phyloP scores from a whole-genome alignment of 92 coral and sea anemone species.

The Epizoanthus stellaris region DNA sequence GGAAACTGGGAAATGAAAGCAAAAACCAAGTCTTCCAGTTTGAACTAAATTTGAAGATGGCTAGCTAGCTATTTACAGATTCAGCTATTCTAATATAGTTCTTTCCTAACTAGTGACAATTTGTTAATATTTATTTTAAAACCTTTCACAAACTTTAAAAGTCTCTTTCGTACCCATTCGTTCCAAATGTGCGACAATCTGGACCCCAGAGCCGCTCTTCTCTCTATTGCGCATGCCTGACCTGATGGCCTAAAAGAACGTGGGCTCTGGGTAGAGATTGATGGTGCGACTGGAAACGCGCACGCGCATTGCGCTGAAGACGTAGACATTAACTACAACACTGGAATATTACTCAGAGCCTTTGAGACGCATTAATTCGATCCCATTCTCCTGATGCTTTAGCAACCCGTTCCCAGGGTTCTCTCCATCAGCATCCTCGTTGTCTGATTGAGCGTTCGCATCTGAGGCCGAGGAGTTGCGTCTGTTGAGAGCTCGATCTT shows the following conservation, averaged over 20 bases:
- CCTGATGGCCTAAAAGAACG: too few relatives aligned
- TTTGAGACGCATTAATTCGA: conserved; percentile 32
- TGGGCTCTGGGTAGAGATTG: not conserved
- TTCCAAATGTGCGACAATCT: too few relatives aligned
- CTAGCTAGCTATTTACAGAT: not conserved
- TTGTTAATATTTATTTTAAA: not conserved
- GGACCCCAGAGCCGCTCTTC: too few relatives aligned
- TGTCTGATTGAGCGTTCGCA: conserved; percentile 14
- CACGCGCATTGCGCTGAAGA: not conserved
- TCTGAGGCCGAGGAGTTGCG: not conserved
- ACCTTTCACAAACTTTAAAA: not conserved
- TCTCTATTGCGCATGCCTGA: too few relatives aligned
- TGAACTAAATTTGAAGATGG: not conserved
- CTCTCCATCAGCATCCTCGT: conserved; percentile 24
- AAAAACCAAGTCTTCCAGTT: not conserved
- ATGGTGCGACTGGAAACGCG: not conserved
- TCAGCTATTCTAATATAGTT: not conserved
- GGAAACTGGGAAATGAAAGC: too few relatives aligned
- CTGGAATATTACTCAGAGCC: not conserved
- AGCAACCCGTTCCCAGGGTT: conserved; percentile 27
- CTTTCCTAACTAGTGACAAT: not conserved
- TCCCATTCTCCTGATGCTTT: conserved; percentile 26
- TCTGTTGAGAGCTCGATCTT: not conserved
- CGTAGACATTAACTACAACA: too few relatives aligned
- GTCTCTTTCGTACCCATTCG: not conserved